Percentiles rank a stretch among this genome's conserved stretches.
Evolutionary conservation across 2,888 invertebrate species (phyloP).

Genomic region (Serripes groenlandicus): DNA sequence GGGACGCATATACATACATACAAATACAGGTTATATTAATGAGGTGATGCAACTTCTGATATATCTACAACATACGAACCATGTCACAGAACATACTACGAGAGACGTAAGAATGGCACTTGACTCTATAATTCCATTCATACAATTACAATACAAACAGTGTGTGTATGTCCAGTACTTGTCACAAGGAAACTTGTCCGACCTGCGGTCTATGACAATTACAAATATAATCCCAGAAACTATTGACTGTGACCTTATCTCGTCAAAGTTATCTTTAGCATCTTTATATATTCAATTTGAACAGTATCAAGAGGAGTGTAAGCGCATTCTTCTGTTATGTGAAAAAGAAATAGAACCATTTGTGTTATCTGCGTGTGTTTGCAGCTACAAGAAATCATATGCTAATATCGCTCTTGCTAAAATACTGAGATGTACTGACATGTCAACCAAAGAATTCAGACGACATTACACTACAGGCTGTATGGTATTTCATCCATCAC

Average conservation of each 20-base stretch:
- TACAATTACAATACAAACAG: background rate
- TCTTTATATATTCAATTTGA: background rate
- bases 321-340: background rate
- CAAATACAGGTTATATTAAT: too few species aligned
- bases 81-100: too few species aligned
- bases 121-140: constrained; percentile 4
- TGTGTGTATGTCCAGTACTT: background rate
- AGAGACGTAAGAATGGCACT: too few species aligned
- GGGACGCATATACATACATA: too few species aligned
- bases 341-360: background rate
- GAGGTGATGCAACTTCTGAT: too few species aligned
- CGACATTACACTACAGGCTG: background rate
- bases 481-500: background rate
- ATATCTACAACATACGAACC: too few species aligned
- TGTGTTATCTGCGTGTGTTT: background rate
- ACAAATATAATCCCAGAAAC: background rate
- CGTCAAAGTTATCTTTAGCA: background rate
- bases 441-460: too few species aligned
- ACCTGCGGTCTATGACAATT: too few species aligned
- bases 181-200: background rate
- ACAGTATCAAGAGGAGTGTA: background rate
- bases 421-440: too few species aligned
- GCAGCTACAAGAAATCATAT: too few species aligned
- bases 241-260: background rate
- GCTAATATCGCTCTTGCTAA: too few species aligned